phyloP scores from a whole-genome alignment of 2,797 vertebrate species.

The Corythornis leucogaster region DNA sequence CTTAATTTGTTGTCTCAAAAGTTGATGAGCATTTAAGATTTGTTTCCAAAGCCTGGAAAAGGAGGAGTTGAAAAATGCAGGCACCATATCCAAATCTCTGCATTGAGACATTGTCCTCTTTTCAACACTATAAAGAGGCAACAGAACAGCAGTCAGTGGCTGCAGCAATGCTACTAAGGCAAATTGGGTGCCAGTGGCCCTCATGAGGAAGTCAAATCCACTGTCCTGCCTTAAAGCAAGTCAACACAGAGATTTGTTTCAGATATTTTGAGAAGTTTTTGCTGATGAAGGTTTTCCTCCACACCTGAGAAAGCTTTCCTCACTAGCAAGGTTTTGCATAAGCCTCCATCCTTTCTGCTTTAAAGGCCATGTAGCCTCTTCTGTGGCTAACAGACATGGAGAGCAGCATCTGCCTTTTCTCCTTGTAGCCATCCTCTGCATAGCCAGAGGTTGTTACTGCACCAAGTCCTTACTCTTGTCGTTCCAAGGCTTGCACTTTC shows the following conservation, averaged over 20 bases:
- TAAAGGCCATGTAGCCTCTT: background rate
- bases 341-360: background rate
- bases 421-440: fast-evolving
- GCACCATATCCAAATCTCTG: background rate
- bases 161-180: background rate
- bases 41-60: background rate
- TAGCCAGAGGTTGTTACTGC: background rate
- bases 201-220: background rate
- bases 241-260: background rate
- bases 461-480: background rate
- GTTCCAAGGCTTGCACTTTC: background rate
- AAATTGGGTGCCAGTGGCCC: background rate
- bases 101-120: fast-evolving
- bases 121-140: background rate
- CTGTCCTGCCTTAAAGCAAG: background rate
- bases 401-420: background rate
- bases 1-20: conserved; percentile 41
- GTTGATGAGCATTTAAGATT: background rate
- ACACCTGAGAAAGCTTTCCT: background rate
- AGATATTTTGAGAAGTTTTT: background rate
- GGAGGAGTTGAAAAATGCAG: background rate
- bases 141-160: background rate
- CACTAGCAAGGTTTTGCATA: background rate
- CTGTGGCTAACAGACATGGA: background rate
- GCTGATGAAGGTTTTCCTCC: background rate